Conservation (phyloP, 1,140 invertebrate genomes). For the Triops longicaudatus region DNA sequence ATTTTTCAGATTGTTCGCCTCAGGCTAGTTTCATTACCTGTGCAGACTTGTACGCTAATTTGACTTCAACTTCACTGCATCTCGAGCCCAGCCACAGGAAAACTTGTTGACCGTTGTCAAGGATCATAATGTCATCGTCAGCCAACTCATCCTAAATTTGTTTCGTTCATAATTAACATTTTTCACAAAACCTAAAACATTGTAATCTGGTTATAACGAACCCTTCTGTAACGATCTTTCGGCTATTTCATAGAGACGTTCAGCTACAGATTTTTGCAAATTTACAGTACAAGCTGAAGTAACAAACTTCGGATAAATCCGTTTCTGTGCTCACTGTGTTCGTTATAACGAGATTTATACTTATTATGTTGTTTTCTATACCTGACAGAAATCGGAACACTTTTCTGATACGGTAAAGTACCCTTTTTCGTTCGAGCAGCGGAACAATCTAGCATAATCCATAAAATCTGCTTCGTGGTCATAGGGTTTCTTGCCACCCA, state of each 20-base stretch:
- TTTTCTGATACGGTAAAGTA: slow-evolving; percentile 99
- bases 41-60: slow-evolving; percentile 95
- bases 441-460: slow-evolving; percentile 86
- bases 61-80: slow-evolving; percentile 97
- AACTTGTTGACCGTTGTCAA: slow-evolving; percentile 96
- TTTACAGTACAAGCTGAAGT: too few species aligned
- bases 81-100: slow-evolving; percentile 95
- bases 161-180: too few species aligned
- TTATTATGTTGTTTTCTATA: slow-evolving; percentile 37
- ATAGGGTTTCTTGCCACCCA: slow-evolving; percentile 88
- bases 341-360: too few species aligned
- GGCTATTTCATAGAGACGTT: too few species aligned
- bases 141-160: slow-evolving; percentile 97
- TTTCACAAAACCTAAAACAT: too few species aligned
- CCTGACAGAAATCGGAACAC: slow-evolving; percentile 99
- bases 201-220: too few species aligned
- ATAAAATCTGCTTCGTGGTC: slow-evolving; percentile 84
- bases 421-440: slow-evolving; percentile 98
- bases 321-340: too few species aligned
- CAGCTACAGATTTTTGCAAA: too few species aligned
- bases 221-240: too few species aligned
- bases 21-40: slow-evolving; percentile 68
- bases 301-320: too few species aligned
- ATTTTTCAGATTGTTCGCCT: too few species aligned
- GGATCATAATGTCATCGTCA: slow-evolving; percentile 99